Conservation (phyloP, 2,888 invertebrate genomes). For the Drosophila merina region DNA sequence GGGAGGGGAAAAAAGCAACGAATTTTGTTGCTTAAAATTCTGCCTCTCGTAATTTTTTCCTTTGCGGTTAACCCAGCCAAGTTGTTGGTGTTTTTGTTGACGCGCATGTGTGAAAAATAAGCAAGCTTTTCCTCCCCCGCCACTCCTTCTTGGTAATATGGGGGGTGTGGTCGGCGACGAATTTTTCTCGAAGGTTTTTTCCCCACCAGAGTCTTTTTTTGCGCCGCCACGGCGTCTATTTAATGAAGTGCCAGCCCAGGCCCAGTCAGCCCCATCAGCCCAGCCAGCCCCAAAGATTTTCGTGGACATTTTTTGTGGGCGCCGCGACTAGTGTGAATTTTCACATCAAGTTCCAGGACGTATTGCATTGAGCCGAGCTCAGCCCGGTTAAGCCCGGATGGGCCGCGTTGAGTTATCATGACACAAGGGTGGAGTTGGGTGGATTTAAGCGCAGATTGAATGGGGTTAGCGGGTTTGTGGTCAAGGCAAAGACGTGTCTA, state of each 20-base stretch:
- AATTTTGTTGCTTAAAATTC: conserved; percentile 69
- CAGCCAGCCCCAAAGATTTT: conserved; percentile 46
- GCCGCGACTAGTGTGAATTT: conserved; percentile 68
- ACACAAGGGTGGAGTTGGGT: conserved; percentile 31
- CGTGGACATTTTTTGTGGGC: conserved; percentile 45
- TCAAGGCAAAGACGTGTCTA: conserved; percentile 12
- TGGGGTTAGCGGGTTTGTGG: conserved; percentile 28
- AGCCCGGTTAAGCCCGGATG: conserved; percentile 19
- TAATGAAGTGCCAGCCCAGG: conserved; percentile 72
- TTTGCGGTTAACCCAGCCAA: conserved; percentile 18
- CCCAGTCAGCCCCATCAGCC: conserved; percentile 34
- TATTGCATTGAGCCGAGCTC: conserved; percentile 14
- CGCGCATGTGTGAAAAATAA: conserved; percentile 79
- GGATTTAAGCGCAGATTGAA: conserved; percentile 23
- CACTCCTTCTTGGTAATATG: conserved; percentile 50
- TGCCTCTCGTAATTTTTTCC: conserved; percentile 28
- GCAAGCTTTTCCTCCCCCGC: conserved; percentile 49
- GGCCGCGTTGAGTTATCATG: conserved; percentile 39
- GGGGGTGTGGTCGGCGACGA: conserved; percentile 61
- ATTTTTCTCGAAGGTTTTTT: conserved; percentile 26
- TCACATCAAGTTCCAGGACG: conserved; percentile 63
- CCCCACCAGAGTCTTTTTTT: conserved; percentile 17
- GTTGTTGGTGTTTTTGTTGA: conserved; percentile 44
- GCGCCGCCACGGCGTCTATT: conserved; percentile 74
- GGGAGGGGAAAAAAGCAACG: conserved; percentile 23